Evolutionary conservation across 1,140 invertebrate species (phyloP), one percentile per base, ranked within the genome.

Genomic region (Globodera rostochiensis): DNA sequence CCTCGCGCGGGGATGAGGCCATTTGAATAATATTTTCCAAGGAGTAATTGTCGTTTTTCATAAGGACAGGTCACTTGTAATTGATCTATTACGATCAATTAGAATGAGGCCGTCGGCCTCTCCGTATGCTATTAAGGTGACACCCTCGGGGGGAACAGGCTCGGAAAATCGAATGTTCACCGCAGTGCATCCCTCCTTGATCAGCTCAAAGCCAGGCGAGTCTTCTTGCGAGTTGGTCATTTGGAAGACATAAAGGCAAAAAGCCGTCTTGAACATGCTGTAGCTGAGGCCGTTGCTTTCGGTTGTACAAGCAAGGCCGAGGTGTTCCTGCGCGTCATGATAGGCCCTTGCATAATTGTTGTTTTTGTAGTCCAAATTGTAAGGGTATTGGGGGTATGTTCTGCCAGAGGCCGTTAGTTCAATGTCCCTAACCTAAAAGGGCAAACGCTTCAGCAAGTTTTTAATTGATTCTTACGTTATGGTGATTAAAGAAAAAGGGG

Each of bases 291-390:
- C 79, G 46, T 80, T 80, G 67, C 36, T 49, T n/a, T 78, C 73
- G 4, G 11, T 9, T 19, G 75, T 36, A 3, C 49, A 80, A 1
- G 19, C 21, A 1, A n/a, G 3, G 1, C 74, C 73, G 36, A 80
- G 15, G 5, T 36, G 36, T 1, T 36, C 25, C 19, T 49, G 6
- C 5, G 57, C 8, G 77, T 80, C 79, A 15, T 80, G 75, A 82
- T 25, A 78, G 45, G 78, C 75, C 6, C 79, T 9, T 19, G 49
- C 8, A 46, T 82, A 82, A 8, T 82, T 82, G 47, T 50, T 79
- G 3, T 80, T 80, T 78, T 47, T 47, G 67, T 21, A 80, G 45
- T 80, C 75, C 7, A 80, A 77, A 19, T 7, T 25, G 21, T 80
- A 80, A 1, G 46, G 75, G 19, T 46, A 49, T 47, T n/a, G 36